Evolutionary conservation across 2,888 invertebrate genomes (phyloP), one percentile per base, ranked within the genome.

Genomic region (Noctua fimbriata): DNA sequence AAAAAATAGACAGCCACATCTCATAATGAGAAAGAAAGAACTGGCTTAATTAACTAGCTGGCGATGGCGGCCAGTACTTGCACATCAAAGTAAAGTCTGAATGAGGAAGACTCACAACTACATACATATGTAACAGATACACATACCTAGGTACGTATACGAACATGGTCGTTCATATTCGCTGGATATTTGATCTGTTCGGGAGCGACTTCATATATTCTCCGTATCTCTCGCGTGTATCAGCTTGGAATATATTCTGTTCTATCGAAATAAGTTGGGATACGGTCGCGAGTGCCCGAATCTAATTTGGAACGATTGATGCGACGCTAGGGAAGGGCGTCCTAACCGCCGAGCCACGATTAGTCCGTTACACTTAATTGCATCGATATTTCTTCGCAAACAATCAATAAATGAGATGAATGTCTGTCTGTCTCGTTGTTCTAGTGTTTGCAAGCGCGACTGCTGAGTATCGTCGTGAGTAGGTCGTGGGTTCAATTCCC

Each of bases 261-360:
- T 85, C 83, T 82, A 84, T 85, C 75, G 76, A 55, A 89, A 85
- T 88, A 87, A 88, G 82, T 85, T 78, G 44, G 72, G 78, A 82
- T 84, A 81, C 73, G 81, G 76, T 85, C 82, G 87, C 88, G 84
- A 85, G 84, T 89, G 79, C 88, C 87, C 83, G 86, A 89, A 91
- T 90, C 89, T 89, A 90, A 90, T 92, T 90, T 89, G 81, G 84
- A 81, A 87, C 87, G 90, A 93, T 90, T 89, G 90, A 93, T 92
- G 90, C 79, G 86, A 79, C 83, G 73, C 86, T 69, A 75, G 83
- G 81, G 85, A 67, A 70, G 82, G 70, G 69, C 28, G 52, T 36
- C 76, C 69, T 66, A 82, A 65, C 81, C 75, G 72, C 76, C 65
- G 69, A 69, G 65, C 87, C 86, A 79, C 89, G 90, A 92, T 92